phyloP scores from a whole-genome alignment of 2,113 vertebrate genomes.

The Menidia beryllina region DNA sequence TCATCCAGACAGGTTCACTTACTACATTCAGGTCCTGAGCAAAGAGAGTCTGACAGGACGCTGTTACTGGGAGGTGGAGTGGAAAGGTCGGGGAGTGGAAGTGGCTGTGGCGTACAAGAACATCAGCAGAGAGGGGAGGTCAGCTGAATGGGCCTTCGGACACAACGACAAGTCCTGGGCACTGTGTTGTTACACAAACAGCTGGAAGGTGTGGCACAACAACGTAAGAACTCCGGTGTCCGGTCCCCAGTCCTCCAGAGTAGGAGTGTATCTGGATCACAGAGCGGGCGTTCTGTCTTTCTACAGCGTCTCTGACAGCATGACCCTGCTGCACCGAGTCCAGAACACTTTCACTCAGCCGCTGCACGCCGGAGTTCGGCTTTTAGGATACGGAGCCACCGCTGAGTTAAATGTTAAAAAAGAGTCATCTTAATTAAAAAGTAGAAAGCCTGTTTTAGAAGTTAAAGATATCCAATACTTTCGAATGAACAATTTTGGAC shows the following conservation, averaged over 20 bases:
- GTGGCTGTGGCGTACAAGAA: slow-evolving; percentile 7
- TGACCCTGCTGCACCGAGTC: background rate
- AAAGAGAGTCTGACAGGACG: background rate
- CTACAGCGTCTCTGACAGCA: background rate
- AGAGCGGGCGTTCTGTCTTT: background rate
- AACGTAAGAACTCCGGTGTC: fast-evolving
- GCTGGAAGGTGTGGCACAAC: background rate
- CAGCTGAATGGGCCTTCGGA: background rate
- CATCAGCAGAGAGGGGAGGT: background rate
- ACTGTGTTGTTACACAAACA: fast-evolving
- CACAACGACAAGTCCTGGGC: slow-evolving; percentile 17
- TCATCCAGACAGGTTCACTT: slow-evolving; percentile 15
- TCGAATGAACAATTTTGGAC: no score
- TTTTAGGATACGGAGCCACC: background rate
- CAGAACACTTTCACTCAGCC: background rate
- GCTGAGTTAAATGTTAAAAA: no score
- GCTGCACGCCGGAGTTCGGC: background rate
- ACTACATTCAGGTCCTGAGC: slow-evolving; percentile 17
- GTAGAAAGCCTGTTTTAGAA: no score
- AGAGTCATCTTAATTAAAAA: no score
- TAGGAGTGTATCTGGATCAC: background rate
- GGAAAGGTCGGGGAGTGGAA: fast-evolving
- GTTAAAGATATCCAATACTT: no score
- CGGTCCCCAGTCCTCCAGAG: background rate
- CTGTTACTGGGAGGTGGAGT: slow-evolving; percentile 47